Percentiles rank a stretch among this genome's conserved stretches.
These are phyloP conservation scores for Gymnodraco acuticeps DNA, from an alignment of 2,797 vertebrate genomes.

Conservation along the genomic window DNA sequence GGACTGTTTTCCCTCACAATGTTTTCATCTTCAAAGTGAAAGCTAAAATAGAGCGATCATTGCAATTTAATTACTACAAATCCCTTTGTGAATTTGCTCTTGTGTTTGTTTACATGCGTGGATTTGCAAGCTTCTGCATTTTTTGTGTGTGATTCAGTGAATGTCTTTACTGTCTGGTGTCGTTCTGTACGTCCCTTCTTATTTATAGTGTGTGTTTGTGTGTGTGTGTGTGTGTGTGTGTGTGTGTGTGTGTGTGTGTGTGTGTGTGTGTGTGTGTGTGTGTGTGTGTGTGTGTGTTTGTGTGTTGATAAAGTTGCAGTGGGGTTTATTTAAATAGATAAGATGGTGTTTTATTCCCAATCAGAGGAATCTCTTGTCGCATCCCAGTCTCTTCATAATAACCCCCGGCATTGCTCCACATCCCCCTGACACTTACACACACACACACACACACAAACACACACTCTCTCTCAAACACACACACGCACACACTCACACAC, in stretches of 20 bases:
- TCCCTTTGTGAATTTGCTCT: conserved; percentile 83
- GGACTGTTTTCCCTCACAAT: conserved; percentile 67
- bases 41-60: conserved; percentile 82
- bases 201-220: conserved; percentile 55
- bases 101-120: conserved; percentile 80
- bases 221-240: conserved; percentile 21
- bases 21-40: conserved; percentile 82
- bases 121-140: conserved; percentile 75
- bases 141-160: conserved; percentile 54
- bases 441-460: conserved; percentile 49
- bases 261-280: conserved; percentile 5
- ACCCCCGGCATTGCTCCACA: conserved; percentile 77
- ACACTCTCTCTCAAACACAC: conserved; percentile 50
- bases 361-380: conserved; percentile 83
- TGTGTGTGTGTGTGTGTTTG: conserved; percentile 19
- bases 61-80: conserved; percentile 85
- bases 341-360: conserved; percentile 82
- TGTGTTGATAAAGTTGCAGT: conserved; percentile 63
- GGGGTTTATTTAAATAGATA: conserved; percentile 86
- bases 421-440: conserved; percentile 64
- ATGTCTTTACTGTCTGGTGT: conserved; percentile 63
- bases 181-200: conserved; percentile 35
- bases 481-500: conserved; percentile 48
- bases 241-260: conserved; percentile 32
- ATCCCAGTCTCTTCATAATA: conserved; percentile 83